phyloP scores from a whole-genome alignment of 2,888 invertebrate species.

The Noctua pronuba region DNA sequence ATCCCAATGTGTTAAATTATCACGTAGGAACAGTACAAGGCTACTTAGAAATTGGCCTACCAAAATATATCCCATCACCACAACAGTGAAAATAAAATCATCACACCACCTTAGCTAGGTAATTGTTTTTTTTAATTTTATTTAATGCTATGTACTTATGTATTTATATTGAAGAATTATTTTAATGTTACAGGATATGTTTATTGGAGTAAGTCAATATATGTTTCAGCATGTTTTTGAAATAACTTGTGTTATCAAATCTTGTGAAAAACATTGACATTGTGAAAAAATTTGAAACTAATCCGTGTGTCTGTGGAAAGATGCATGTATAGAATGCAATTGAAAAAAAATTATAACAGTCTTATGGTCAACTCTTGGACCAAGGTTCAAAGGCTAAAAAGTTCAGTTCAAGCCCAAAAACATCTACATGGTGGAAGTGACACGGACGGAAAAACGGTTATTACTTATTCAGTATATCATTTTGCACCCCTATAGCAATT shows the following conservation, averaged over 20 bases:
- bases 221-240: conserved; percentile 72
- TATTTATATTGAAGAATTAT: conserved; percentile 30
- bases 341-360: background rate
- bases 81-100: background rate
- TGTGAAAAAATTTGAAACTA: conserved; percentile 24
- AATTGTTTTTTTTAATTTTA: conserved; percentile 12
- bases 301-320: conserved; percentile 34
- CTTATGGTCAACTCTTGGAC: background rate
- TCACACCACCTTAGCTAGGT: no score
- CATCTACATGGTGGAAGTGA: background rate
- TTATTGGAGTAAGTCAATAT: conserved; percentile 85
- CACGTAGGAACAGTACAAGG: no score
- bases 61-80: no score
- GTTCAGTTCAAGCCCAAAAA: background rate
- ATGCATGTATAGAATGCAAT: conserved; percentile 41
- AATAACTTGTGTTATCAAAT: conserved; percentile 31
- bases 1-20: no score
- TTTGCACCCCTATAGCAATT: no score
- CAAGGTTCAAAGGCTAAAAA: background rate
- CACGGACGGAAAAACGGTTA: rapidly evolving
- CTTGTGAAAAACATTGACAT: background rate
- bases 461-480: background rate
- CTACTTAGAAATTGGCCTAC: no score
- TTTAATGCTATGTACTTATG: conserved; percentile 23
- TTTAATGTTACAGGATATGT: conserved; percentile 80